Evolutionary conservation across 2,113 vertebrate species (phyloP), one percentile per base, ranked within the genome.

Genomic region (Austrofundulus limnaeus): DNA sequence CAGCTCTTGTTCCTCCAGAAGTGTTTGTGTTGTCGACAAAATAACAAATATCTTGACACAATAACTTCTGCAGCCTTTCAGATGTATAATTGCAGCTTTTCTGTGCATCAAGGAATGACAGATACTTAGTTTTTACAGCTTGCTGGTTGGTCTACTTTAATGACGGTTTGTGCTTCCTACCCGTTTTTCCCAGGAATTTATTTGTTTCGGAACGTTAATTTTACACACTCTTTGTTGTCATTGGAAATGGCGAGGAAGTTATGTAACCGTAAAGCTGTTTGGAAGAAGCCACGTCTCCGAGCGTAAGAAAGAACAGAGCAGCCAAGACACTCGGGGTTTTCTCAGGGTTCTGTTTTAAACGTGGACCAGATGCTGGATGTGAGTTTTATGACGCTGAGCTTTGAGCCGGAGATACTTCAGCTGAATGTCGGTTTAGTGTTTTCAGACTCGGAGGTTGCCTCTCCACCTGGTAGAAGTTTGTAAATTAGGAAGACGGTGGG

Each of bases 191-290:
- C 54, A 5, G 66, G 83, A 62, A 68, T 83, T 79, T 88, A 82
- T 91, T 89, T 89, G 88, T 92, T 92, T 90, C 85, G 70, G 75
- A 75, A 83, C 84, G 75, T 92, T 90, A 90, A 90, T 89, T 92
- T 92, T 87, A 90, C 85, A 84, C 89, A 81, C 84, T 82, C 86
- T 87, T 89, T 92, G 88, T 91, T 84, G 89, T 87, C 68, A 68
- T 70, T 78, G 75, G 77, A 63, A 81, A 89, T 75, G 78, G 75
- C 80, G 73, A 43, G 77, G 90, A 88, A 61, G 87, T 91, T 89
- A 91, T 91, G 88, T 89, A 76, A 90, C 81, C 84, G 75, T 92
- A 91, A 92, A 90, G 72, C 55, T 63, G 60, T 88, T 86, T 88
- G 52, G 87, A 85, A 63, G 85, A 78, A 52, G 65, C 73, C 83